Evolutionary conservation across 2,888 invertebrate genomes (phyloP).

Genomic region (Yponomeuta evonymella): DNA sequence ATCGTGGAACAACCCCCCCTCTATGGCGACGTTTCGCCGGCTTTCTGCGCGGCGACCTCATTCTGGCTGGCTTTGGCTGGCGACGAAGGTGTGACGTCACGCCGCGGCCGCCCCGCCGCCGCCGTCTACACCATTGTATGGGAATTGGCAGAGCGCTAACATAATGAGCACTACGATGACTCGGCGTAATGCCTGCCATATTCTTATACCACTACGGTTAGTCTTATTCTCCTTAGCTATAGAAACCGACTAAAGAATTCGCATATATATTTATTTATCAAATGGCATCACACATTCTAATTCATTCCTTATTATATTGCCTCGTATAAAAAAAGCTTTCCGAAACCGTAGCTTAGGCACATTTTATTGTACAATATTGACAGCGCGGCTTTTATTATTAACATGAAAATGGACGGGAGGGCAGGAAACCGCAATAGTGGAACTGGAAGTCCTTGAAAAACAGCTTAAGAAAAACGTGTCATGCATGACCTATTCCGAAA

Average conservation of each 20-base stretch:
- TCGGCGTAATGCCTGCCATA: constrained; percentile 30
- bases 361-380: background rate
- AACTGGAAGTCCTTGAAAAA: background rate
- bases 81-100: constrained; percentile 57
- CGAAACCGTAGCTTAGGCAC: background rate
- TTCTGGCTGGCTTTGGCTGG: constrained; percentile 50
- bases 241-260: background rate
- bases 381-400: background rate
- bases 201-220: constrained; percentile 24
- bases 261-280: constrained; percentile 9
- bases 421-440: background rate
- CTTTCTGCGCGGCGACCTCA: constrained; percentile 65
- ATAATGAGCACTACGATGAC: constrained; percentile 62
- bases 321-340: background rate
- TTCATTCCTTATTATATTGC: constrained; percentile 5
- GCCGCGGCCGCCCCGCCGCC: constrained; percentile 30
- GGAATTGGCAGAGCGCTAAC: constrained; percentile 58
- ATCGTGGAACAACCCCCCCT: constrained; percentile 12
- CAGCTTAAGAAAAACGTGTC: background rate
- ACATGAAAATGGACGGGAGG: background rate
- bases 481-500: background rate
- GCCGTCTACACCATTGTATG: constrained; percentile 55
- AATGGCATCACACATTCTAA: constrained; percentile 1
- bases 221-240: constrained; percentile 10
- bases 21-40: constrained; percentile 58